A percentile compares a stretch with the other conserved stretches of the same genome.
Evolutionary conservation across 2,797 vertebrate species (phyloP).

Genomic region (Cephalopachus bancanus): DNA sequence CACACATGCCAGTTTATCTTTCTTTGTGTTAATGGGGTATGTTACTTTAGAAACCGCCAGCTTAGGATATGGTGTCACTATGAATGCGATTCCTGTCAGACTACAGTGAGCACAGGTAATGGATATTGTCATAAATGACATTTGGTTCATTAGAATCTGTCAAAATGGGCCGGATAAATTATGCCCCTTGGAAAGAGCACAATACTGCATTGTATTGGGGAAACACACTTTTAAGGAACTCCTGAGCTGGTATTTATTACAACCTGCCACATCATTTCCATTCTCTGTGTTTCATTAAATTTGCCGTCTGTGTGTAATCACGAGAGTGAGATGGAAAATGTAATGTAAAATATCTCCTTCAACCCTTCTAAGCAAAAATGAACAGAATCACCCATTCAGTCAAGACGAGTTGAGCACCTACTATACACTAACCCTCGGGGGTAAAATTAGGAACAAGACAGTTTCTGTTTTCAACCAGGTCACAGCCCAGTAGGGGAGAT

Average conservation of each 20-base stretch:
- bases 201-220: conserved; percentile 4
- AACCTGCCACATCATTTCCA: conserved; percentile 34
- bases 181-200: conserved; percentile 48
- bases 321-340: conserved; percentile 18
- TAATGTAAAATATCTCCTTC: conserved; percentile 31
- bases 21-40: not conserved
- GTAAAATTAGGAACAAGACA: not conserved
- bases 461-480: not conserved
- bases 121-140: conserved; percentile 54
- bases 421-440: not conserved
- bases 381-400: not conserved
- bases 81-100: conserved; percentile 4
- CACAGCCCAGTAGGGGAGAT: not conserved
- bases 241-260: conserved; percentile 43
- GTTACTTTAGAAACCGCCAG: conserved; percentile 44
- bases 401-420: not conserved
- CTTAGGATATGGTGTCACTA: conserved; percentile 32
- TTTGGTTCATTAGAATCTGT: conserved; percentile 57
- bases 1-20: not conserved
- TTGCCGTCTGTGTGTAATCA: conserved; percentile 50
- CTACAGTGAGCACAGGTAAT: conserved; percentile 9
- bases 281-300: conserved; percentile 67
- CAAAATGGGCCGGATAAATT: not conserved
- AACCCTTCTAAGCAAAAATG: conserved; percentile 13
- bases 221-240: not conserved